A percentile compares a stretch with the other conserved stretches of the same genome.
These are phyloP conservation scores for Bostrychus sinensis DNA, from an alignment of 2,113 vertebrate genomes.

Conservation along the genomic window DNA sequence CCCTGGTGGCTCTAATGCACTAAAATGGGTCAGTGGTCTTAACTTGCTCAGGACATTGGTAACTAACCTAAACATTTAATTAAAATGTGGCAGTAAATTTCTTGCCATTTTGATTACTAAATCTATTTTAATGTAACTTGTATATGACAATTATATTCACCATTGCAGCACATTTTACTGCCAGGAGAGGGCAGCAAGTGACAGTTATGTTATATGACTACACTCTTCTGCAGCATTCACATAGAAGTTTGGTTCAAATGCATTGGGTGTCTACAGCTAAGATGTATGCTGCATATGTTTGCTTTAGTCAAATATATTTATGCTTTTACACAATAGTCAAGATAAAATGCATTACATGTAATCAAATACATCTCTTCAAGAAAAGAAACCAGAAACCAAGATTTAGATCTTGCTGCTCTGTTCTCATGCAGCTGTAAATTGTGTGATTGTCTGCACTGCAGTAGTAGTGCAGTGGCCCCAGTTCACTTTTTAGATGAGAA, in stretches of 20 bases:
- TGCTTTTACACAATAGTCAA: too few species aligned
- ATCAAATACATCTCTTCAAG: background rate
- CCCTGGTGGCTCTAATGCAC: constrained; percentile 26
- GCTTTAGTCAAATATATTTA: too few species aligned
- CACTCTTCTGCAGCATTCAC: background rate
- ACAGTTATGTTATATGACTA: background rate
- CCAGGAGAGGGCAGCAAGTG: constrained; percentile 69
- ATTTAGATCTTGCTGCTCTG: constrained; percentile 14
- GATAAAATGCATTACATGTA: too few species aligned
- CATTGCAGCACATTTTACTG: constrained; percentile 3
- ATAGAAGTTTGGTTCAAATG: too few species aligned
- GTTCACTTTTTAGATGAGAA: constrained; percentile 25
- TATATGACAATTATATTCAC: background rate
- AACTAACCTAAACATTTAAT: background rate
- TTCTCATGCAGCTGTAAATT: constrained; percentile 32
- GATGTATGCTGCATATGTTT: constrained; percentile 3
- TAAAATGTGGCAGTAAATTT: background rate
- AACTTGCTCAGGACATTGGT: background rate
- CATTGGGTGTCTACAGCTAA: too few species aligned
- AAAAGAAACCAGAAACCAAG: too few species aligned
- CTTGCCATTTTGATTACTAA: background rate
- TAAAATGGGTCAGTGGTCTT: constrained; percentile 15
- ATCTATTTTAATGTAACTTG: background rate
- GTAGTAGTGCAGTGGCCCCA: constrained; percentile 33
- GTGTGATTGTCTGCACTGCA: constrained; percentile 60